Percentiles rank a stretch among this genome's conserved stretches.
Evolutionary conservation across 2,888 invertebrate genomes (phyloP).

Genomic region (Orgyia antiqua): DNA sequence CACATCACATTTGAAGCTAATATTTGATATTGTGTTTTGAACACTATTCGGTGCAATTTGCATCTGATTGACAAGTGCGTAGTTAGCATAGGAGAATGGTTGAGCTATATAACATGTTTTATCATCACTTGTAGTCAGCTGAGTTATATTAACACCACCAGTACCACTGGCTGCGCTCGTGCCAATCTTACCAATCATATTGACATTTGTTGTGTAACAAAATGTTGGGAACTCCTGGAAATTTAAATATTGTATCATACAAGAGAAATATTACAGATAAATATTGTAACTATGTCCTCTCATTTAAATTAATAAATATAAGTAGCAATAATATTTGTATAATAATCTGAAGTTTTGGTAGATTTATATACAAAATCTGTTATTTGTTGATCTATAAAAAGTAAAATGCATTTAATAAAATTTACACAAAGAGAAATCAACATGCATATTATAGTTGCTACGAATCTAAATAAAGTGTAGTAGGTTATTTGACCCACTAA

Average conservation of each 20-base stretch:
- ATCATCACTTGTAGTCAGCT: constrained; percentile 80
- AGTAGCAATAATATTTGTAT: too few species aligned
- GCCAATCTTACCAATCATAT: constrained; percentile 82
- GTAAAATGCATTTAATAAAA: too few species aligned
- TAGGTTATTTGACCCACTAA: too few species aligned
- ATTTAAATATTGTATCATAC: not conserved
- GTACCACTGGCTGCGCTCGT: constrained; percentile 55
- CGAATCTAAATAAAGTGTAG: too few species aligned
- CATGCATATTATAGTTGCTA: too few species aligned
- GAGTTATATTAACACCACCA: constrained; percentile 82
- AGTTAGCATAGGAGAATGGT: constrained; percentile 85
- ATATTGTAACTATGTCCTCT: too few species aligned
- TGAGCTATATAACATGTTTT: constrained; percentile 87
- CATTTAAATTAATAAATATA: too few species aligned
- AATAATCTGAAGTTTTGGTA: too few species aligned
- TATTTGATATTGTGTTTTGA: constrained; percentile 86
- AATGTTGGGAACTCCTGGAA: constrained; percentile 82
- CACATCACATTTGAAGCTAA: constrained; percentile 92
- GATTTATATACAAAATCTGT: too few species aligned
- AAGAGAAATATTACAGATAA: not conserved
- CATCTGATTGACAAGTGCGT: constrained; percentile 92
- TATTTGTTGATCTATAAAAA: too few species aligned
- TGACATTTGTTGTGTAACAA: constrained; percentile 83
- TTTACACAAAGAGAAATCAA: too few species aligned
- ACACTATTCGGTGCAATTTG: constrained; percentile 83